Evolutionary conservation across 1,140 invertebrate genomes (phyloP).

Genomic region (Leptoteleia sp.): DNA sequence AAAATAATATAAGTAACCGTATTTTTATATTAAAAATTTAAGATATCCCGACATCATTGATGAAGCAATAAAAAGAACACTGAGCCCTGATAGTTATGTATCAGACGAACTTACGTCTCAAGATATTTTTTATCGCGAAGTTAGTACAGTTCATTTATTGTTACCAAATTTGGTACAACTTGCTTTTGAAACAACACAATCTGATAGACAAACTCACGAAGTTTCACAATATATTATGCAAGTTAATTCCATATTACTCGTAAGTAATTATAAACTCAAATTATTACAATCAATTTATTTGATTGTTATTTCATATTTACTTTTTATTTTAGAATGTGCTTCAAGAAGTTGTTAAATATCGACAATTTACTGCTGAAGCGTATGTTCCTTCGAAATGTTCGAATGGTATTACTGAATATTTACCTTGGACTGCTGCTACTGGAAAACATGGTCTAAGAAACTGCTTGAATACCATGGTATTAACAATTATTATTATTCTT

Average conservation of each 20-base stretch:
- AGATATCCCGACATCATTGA: conserved; percentile 81
- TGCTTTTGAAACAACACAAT: conserved; percentile 82
- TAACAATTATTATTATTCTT: too few species aligned
- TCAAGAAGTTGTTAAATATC: conserved; percentile 83
- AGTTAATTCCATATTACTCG: conserved; percentile 83
- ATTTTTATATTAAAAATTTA: conserved; percentile 19
- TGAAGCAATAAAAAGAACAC: conserved; percentile 83
- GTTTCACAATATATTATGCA: conserved; percentile 82
- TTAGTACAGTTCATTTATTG: conserved; percentile 83
- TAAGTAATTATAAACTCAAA: conserved; percentile 60
- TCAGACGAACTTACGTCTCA: conserved; percentile 84
- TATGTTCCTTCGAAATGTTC: conserved; percentile 78
- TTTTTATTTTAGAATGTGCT: conserved; percentile 78
- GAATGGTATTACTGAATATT: conserved; percentile 81
- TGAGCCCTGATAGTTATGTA: conserved; percentile 75
- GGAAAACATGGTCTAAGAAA: conserved; percentile 82
- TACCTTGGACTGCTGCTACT: conserved; percentile 85
- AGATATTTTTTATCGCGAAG: conserved; percentile 88
- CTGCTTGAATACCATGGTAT: conserved; percentile 80
- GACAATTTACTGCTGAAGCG: conserved; percentile 82
- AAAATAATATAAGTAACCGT: too few species aligned
- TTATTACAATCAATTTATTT: neutral
- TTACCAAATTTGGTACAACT: conserved; percentile 82
- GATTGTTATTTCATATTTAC: neutral
- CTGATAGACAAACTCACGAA: conserved; percentile 81